A percentile compares a stretch with the other conserved stretches of the same genome.
phyloP scores from a whole-genome alignment of 2,888 invertebrate species.

The Uloborus plumipes region DNA sequence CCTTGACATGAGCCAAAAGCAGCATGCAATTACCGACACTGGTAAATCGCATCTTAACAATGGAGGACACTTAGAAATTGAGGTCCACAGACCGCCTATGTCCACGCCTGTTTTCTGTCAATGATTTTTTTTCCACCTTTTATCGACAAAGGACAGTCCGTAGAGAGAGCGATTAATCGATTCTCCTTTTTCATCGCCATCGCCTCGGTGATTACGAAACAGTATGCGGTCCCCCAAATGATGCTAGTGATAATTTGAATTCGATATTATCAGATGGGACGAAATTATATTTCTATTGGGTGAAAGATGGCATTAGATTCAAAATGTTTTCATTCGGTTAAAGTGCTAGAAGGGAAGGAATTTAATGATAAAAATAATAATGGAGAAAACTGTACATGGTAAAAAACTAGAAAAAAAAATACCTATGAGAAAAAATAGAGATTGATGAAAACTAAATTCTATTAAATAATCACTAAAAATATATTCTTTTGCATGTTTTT shows the following conservation, averaged over 20 bases:
- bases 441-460: too few relatives aligned
- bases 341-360: too few relatives aligned
- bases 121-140: constrained; percentile 21
- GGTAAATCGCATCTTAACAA: constrained; percentile 30
- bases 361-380: too few relatives aligned
- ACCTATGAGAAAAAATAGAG: too few relatives aligned
- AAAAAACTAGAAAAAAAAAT: too few relatives aligned
- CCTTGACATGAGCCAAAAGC: too few relatives aligned
- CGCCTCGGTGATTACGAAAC: constrained; percentile 30
- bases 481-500: too few relatives aligned
- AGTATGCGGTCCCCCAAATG: constrained; percentile 15
- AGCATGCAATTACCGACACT: constrained; percentile 33
- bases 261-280: constrained; percentile 22
- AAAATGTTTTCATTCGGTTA: too few relatives aligned
- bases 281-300: too few relatives aligned
- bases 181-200: constrained; percentile 29
- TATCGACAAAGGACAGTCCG: constrained; percentile 21
- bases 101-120: constrained; percentile 61
- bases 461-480: too few relatives aligned
- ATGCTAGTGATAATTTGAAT: constrained; percentile 40
- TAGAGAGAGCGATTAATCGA: constrained; percentile 41
- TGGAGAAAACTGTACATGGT: too few relatives aligned
- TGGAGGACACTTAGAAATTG: constrained; percentile 35
- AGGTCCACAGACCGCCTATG: constrained; percentile 17
- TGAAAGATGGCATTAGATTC: too few relatives aligned